A percentile compares a stretch with the other conserved stretches of the same genome.
phyloP scores from a whole-genome alignment of 2,113 vertebrate species.

The Rostratula benghalensis region DNA sequence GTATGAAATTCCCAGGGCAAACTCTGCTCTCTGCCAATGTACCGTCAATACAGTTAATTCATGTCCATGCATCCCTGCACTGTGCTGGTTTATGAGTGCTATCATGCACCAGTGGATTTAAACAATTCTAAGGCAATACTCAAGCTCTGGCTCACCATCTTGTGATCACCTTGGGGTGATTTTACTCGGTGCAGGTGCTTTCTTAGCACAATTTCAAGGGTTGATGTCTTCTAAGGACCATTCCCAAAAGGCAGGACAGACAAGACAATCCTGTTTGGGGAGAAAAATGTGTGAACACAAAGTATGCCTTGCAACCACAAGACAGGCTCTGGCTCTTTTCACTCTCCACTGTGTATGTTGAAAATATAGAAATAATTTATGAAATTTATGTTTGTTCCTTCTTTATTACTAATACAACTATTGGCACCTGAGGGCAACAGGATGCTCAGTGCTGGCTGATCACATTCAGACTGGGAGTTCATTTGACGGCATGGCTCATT shows the following conservation, averaged over 20 bases:
- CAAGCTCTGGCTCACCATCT: background rate
- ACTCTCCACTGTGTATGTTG: rapidly evolving
- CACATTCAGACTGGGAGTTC: background rate
- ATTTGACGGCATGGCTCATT: background rate
- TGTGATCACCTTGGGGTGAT: background rate
- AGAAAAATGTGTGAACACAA: background rate
- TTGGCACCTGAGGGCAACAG: background rate
- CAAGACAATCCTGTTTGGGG: background rate
- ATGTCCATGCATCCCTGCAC: rapidly evolving
- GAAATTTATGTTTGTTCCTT: background rate
- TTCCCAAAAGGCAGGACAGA: background rate
- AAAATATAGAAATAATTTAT: background rate
- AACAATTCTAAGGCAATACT: background rate
- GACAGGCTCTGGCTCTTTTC: background rate
- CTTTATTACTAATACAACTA: background rate
- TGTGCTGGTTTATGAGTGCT: background rate
- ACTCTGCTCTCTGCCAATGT: background rate
- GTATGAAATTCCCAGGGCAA: background rate
- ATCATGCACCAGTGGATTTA: no score
- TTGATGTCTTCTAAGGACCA: background rate
- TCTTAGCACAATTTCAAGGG: background rate
- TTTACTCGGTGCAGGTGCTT: background rate
- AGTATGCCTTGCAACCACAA: background rate
- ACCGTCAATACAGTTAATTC: rapidly evolving
- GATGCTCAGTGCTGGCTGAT: background rate